These are phyloP conservation scores for Reticulitermes speratus DNA, from an alignment of 1,140 invertebrate species.

Conservation along the genomic window DNA sequence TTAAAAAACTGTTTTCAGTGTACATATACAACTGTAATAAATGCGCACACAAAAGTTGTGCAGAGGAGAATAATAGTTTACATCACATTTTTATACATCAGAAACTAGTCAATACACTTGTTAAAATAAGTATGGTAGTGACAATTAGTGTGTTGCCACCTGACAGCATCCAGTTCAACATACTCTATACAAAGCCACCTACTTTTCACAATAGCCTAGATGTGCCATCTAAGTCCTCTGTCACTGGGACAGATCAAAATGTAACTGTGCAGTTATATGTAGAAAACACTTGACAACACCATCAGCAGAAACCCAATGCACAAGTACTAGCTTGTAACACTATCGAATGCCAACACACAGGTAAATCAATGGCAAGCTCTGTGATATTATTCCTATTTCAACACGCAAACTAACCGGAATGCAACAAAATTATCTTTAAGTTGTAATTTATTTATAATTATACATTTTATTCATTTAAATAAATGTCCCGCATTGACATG, in stretches of 20 bases:
- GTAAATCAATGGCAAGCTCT: not conserved
- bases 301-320: not conserved
- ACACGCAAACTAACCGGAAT: slow-evolving; percentile 9
- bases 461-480: slow-evolving; percentile 4
- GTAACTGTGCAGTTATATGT: not conserved
- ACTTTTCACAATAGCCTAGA: not conserved
- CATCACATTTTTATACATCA: not conserved
- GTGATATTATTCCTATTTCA: not conserved
- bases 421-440: not conserved
- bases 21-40: slow-evolving; percentile 2
- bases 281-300: not conserved
- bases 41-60: not conserved
- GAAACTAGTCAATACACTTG: not conserved
- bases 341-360: slow-evolving; percentile 1
- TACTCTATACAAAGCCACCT: not conserved
- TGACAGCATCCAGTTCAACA: not conserved
- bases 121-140: not conserved
- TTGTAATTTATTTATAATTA: not conserved
- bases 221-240: not conserved
- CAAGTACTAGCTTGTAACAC: not conserved
- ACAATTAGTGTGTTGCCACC: not conserved
- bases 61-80: slow-evolving; percentile 1
- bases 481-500: not conserved
- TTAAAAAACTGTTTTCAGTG: not conserved
- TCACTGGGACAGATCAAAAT: not conserved